Percentiles rank a stretch among this genome's conserved stretches.
Evolutionary conservation across 2,888 invertebrate genomes (phyloP).

Genomic region (Cantharis rufa): DNA sequence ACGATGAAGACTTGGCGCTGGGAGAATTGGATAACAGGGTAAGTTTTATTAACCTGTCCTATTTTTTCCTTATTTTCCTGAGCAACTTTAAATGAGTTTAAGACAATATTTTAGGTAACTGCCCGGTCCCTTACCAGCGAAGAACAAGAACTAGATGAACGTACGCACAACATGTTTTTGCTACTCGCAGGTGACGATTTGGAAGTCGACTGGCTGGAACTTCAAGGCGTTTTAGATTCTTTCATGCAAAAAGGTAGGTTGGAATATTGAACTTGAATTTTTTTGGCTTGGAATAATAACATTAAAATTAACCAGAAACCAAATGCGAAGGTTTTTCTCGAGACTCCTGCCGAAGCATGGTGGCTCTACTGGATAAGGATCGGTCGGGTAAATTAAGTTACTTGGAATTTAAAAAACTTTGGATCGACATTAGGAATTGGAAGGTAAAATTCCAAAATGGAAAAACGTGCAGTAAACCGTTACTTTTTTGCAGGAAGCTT

Average conservation of each 20-base stretch:
- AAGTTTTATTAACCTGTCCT: too few species aligned
- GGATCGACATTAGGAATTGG: conserved; percentile 86
- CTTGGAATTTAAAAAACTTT: conserved; percentile 85
- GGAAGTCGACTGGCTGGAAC: conserved; percentile 92
- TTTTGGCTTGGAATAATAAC: too few species aligned
- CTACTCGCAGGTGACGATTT: conserved; percentile 87
- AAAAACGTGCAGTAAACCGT: not conserved
- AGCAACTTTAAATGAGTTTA: too few species aligned
- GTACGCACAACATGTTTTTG: conserved; percentile 79
- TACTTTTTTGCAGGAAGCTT: conserved; percentile 71
- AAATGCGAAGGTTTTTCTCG: conserved; percentile 81
- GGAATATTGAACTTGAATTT: too few species aligned
- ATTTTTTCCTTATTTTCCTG: too few species aligned
- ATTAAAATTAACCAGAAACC: too few species aligned
- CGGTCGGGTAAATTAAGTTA: conserved; percentile 89
- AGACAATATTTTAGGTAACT: conserved; percentile 58
- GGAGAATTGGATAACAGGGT: conserved; percentile 68
- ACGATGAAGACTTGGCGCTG: conserved; percentile 86
- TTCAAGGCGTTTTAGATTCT: conserved; percentile 89
- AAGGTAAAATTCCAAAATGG: conserved; percentile 63
- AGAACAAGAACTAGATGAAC: conserved; percentile 56
- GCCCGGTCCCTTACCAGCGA: conserved; percentile 58
- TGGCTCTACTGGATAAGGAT: conserved; percentile 90
- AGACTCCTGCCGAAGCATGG: conserved; percentile 91
- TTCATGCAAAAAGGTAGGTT: conserved; percentile 82